phyloP scores from a whole-genome alignment of 2,797 vertebrate genomes.

The Acanthiza pusilla region DNA sequence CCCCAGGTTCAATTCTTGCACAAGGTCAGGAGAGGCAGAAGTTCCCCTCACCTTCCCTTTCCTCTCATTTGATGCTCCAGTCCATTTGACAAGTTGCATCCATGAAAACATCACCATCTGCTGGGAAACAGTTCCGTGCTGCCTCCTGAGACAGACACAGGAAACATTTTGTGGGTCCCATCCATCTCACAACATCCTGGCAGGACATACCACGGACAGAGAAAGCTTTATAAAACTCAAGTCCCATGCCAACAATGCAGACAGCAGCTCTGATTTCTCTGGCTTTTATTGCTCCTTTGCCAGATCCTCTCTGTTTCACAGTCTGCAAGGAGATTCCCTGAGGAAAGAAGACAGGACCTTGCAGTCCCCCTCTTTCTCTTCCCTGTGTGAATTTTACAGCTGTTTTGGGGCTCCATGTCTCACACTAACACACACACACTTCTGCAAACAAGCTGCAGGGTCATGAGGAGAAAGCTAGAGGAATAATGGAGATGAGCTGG shows the following conservation, averaged over 20 bases:
- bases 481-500: not conserved
- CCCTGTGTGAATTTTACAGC: not conserved
- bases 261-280: not conserved
- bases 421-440: not conserved
- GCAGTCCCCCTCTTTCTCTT: not conserved
- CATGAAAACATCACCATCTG: not conserved
- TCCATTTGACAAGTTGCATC: not conserved
- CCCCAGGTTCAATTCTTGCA: not conserved
- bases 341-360: not conserved
- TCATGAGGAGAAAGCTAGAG: not conserved
- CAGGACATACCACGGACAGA: not conserved
- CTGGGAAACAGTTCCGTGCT: not conserved
- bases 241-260: not conserved
- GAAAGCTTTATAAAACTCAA: not conserved
- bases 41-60: not conserved
- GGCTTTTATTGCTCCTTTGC: not conserved
- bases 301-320: not conserved
- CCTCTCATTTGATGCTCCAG: not conserved
- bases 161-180: not conserved
- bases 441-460: not conserved
- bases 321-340: not conserved
- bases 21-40: not conserved
- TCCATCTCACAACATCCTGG: not conserved
- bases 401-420: not conserved
- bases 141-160: not conserved